phyloP scores from a whole-genome alignment of 2,113 vertebrate species.

The Hemichromis elongatus region DNA sequence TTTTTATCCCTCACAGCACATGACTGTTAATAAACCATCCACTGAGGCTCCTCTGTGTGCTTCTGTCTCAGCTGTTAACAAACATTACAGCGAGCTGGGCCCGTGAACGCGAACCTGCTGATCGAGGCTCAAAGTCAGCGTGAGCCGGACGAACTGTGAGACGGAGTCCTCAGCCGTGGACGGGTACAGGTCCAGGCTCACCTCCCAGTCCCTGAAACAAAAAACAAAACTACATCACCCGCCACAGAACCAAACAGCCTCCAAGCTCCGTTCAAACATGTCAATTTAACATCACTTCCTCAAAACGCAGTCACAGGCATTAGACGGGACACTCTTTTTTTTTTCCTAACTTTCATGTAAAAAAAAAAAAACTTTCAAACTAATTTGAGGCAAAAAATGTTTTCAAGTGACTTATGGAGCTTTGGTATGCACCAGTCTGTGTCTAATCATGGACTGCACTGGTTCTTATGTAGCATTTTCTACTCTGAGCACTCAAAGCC shows the following conservation, averaged over 20 bases:
- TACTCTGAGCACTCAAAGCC: no score
- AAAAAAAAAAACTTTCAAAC: background rate
- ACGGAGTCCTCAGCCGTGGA: slow-evolving; percentile 88
- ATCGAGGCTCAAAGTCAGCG: slow-evolving; percentile 82
- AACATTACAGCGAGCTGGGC: background rate
- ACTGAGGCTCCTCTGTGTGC: background rate
- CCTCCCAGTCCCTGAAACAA: slow-evolving; percentile 76
- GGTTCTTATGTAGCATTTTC: no score
- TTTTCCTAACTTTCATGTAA: accelerated
- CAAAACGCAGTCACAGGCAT: background rate
- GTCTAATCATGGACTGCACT: no score
- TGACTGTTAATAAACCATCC: background rate
- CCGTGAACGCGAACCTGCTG: slow-evolving; percentile 70
- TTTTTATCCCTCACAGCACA: background rate
- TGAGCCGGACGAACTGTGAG: slow-evolving; percentile 89
- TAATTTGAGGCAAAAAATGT: background rate
- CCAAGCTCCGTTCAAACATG: background rate
- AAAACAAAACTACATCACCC: background rate
- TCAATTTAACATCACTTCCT: background rate
- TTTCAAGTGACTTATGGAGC: no score
- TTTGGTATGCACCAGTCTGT: background rate
- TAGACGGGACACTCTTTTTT: background rate
- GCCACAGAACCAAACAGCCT: background rate
- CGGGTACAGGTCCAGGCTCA: slow-evolving; percentile 85
- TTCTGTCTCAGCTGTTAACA: background rate